Percentiles rank a stretch among this genome's conserved stretches.
Evolutionary conservation across 2,888 invertebrate genomes (phyloP).

Genomic region (Amitus sp.): DNA sequence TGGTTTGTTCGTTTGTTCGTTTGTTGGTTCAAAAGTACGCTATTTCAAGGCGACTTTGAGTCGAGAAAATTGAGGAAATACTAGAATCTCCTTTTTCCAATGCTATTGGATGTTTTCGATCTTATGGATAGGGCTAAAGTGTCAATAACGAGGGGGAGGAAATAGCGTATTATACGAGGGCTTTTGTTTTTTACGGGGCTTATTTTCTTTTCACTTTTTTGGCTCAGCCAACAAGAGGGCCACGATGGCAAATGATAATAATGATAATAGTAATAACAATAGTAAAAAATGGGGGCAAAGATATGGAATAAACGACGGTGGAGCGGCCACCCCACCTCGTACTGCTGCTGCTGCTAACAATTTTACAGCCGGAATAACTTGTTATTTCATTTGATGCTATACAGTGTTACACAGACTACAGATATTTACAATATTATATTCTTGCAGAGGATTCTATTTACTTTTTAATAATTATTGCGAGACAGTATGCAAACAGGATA

Average conservation of each 20-base stretch:
- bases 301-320: slow-evolving; percentile 54
- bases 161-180: no score
- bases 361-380: slow-evolving; percentile 62
- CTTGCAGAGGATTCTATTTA: slow-evolving; percentile 67
- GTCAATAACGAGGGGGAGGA: no score
- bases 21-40: no score
- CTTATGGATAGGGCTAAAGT: no score
- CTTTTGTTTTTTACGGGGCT: no score
- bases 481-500: slow-evolving; percentile 60
- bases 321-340: slow-evolving; percentile 66
- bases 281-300: slow-evolving; percentile 19
- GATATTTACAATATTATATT: slow-evolving; percentile 67
- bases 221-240: no score
- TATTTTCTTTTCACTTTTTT: no score
- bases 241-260: background rate
- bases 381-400: slow-evolving; percentile 67
- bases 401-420: slow-evolving; percentile 67
- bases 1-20: no score
- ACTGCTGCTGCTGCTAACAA: slow-evolving; percentile 59
- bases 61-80: no score
- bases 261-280: background rate
- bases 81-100: no score
- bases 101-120: no score
- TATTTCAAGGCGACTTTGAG: no score
- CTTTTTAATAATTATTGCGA: slow-evolving; percentile 62